These are phyloP conservation scores for Capitella teleta DNA, from an alignment of 1,140 invertebrate genomes.

Conservation along the genomic window DNA sequence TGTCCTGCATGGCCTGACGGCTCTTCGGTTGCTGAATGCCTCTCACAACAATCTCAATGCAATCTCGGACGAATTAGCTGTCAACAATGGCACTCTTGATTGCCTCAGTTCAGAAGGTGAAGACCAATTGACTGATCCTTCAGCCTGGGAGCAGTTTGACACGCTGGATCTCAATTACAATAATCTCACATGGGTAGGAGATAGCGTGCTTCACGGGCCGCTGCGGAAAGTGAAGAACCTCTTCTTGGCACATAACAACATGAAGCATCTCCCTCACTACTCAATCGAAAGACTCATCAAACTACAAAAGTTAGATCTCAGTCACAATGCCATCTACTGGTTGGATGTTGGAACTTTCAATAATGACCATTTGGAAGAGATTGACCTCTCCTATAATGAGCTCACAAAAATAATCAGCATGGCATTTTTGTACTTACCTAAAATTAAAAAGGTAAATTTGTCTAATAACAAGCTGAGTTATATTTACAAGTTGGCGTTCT, in stretches of 20 bases:
- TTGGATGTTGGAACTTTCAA: slow-evolving; percentile 11
- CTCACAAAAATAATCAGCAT: slow-evolving; percentile 12
- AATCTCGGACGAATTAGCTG: background rate
- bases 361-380: background rate
- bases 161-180: background rate
- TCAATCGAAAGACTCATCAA: slow-evolving; percentile 2
- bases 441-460: background rate
- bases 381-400: slow-evolving; percentile 7
- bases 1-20: background rate
- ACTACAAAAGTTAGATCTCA: slow-evolving; percentile 3
- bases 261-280: slow-evolving; percentile 5
- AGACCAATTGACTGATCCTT: no score
- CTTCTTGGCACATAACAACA: slow-evolving; percentile 2
- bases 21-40: background rate
- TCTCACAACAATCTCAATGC: background rate
- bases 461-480: slow-evolving; percentile 7
- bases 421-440: slow-evolving; percentile 10
- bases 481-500: slow-evolving; percentile 12
- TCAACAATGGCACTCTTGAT: background rate
- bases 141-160: background rate
- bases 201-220: background rate
- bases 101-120: no score
- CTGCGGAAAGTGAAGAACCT: background rate
- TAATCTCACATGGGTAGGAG: background rate
- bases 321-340: slow-evolving; percentile 10